These are phyloP conservation scores for Euspilapteryx auroguttella DNA, from an alignment of 2,888 invertebrate genomes.

Conservation along the genomic window DNA sequence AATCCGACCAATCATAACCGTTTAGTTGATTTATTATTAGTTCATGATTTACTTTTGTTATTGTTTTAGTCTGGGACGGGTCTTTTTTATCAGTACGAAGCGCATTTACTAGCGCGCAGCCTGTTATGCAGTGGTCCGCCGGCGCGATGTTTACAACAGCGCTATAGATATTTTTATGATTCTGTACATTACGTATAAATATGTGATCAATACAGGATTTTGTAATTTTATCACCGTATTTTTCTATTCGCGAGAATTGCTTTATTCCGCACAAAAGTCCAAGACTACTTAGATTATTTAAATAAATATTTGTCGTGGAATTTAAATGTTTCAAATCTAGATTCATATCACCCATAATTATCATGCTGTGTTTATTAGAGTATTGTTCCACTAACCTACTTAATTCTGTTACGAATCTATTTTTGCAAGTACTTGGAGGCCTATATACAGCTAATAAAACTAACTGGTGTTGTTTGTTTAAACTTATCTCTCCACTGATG, in stretches of 20 bases:
- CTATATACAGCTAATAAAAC: constrained; percentile 6
- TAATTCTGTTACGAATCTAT: constrained; percentile 3
- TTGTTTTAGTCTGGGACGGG: not conserved
- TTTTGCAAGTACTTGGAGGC: constrained; percentile 6
- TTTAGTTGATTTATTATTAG: too few species aligned
- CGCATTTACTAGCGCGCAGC: too few species aligned
- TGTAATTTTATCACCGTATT: constrained; percentile 2
- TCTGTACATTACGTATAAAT: constrained; percentile 5
- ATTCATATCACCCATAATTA: constrained; percentile 7
- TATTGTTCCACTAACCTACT: not conserved
- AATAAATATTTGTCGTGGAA: not conserved
- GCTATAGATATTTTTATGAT: too few species aligned
- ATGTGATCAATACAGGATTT: constrained; percentile 8
- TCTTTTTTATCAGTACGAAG: too few species aligned
- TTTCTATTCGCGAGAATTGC: constrained; percentile 7
- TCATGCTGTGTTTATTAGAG: not conserved
- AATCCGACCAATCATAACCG: constrained; percentile 1
- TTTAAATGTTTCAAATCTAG: constrained; percentile 3
- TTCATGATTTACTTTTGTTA: too few species aligned
- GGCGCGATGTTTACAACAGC: too few species aligned
- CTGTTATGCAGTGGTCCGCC: too few species aligned
- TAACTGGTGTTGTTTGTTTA: not conserved
- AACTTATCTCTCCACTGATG: constrained; percentile 1
- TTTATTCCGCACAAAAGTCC: constrained; percentile 5
- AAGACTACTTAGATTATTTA: constrained; percentile 2